Conservation (phyloP, 1,140 invertebrate species). For the Aphidius ervi region DNA sequence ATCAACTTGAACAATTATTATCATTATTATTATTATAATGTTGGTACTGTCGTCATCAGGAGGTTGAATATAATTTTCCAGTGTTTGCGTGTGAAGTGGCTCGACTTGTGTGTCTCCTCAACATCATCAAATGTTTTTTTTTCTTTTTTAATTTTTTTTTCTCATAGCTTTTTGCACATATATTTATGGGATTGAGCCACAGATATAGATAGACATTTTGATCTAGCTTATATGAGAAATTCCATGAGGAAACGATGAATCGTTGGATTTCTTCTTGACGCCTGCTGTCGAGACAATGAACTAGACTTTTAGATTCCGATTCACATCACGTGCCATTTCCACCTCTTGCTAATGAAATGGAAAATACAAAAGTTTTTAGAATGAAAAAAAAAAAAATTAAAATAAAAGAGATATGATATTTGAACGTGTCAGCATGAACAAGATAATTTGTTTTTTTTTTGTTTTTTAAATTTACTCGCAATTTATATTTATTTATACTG, state of each 20-base stretch:
- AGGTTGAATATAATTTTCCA: constrained; percentile 19
- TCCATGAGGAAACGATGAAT: constrained; percentile 20
- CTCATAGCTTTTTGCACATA: too few relatives aligned
- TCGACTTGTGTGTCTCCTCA: neutral
- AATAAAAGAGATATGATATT: neutral
- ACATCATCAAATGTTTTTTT: neutral
- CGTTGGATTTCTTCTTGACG: constrained; percentile 4
- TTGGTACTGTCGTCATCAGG: constrained; percentile 5
- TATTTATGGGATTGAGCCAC: neutral
- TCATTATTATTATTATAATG: neutral
- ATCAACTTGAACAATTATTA: neutral
- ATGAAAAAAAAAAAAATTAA: neutral
- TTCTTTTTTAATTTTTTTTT: too few relatives aligned
- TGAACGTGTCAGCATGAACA: neutral
- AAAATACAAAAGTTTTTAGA: neutral
- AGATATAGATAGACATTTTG: constrained; percentile 1
- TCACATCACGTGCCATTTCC: constrained; percentile 12
- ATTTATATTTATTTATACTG: too few relatives aligned
- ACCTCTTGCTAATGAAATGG: neutral
- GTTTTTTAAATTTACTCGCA: too few relatives aligned
- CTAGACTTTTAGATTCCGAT: constrained; percentile 18
- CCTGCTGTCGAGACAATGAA: constrained; percentile 18
- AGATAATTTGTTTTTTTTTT: too few relatives aligned
- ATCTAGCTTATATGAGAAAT: constrained; percentile 16
- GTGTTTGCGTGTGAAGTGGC: constrained; percentile 10